Percentiles rank a stretch among this genome's conserved stretches.
Evolutionary conservation across 2,113 vertebrate species (phyloP).

Genomic region (Mola mola): DNA sequence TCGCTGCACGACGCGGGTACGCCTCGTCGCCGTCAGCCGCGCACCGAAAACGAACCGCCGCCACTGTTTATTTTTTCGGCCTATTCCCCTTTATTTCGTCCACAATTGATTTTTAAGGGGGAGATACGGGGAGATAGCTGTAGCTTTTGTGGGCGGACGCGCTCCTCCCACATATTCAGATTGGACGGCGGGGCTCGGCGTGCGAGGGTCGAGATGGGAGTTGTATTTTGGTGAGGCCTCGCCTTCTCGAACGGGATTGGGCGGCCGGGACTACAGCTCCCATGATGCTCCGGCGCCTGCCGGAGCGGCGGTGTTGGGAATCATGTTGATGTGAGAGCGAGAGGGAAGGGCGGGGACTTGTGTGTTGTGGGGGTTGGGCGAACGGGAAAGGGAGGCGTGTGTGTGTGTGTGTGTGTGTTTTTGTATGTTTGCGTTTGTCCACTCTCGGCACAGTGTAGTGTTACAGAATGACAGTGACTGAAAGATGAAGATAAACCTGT

Average conservation of each 20-base stretch:
- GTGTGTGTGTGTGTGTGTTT: conserved; percentile 9
- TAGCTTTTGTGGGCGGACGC: conserved; percentile 84
- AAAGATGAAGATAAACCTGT: background rate
- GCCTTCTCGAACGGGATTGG: conserved; percentile 46
- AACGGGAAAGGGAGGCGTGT: conserved; percentile 76
- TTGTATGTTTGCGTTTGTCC: conserved; percentile 10
- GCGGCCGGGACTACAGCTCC: conserved; percentile 70
- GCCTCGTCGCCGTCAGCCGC: conserved; percentile 58
- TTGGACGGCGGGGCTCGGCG: conserved; percentile 75
- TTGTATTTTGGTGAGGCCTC: conserved; percentile 81
- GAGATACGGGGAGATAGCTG: conserved; percentile 74
- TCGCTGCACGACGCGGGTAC: conserved; percentile 46
- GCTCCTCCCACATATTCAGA: conserved; percentile 86
- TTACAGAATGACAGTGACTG: conserved; percentile 22
- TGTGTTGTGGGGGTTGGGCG: conserved; percentile 80
- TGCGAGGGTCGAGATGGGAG: conserved; percentile 82
- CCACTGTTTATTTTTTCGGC: conserved; percentile 56
- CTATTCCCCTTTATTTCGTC: conserved; percentile 67
- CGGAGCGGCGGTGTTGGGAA: conserved; percentile 35
- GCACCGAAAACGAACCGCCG: conserved; percentile 50
- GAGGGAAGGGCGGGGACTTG: conserved; percentile 77
- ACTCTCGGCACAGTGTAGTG: conserved; percentile 18
- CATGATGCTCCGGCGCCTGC: conserved; percentile 44
- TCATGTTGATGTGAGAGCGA: conserved; percentile 80
- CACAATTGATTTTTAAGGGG: conserved; percentile 69